These are phyloP conservation scores for Nyctalus aviator DNA, from an alignment of 2,797 vertebrate genomes.

Conservation along the genomic window DNA sequence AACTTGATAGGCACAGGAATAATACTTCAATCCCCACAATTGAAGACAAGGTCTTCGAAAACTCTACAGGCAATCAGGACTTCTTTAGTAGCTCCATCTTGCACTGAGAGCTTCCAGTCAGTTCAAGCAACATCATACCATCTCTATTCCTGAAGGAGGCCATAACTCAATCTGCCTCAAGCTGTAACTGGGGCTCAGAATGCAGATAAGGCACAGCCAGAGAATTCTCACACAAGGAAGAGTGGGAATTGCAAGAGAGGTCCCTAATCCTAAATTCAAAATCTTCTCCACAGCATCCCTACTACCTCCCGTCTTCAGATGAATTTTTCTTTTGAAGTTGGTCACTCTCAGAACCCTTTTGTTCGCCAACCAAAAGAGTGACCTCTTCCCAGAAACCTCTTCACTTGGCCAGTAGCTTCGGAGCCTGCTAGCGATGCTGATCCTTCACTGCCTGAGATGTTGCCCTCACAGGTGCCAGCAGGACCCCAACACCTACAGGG, in stretches of 20 bases:
- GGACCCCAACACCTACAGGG: background rate
- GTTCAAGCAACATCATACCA: background rate
- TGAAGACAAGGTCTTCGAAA: background rate
- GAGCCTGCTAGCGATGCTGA: background rate
- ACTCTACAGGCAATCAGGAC: background rate
- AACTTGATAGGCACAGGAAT: background rate
- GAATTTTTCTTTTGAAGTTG: background rate
- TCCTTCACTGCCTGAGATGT: background rate
- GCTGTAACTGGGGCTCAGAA: background rate
- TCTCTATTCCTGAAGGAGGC: background rate
- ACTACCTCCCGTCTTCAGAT: background rate
- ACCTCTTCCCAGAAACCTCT: background rate
- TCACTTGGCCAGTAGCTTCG: too few relatives aligned
- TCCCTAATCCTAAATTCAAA: background rate
- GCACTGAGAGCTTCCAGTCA: background rate
- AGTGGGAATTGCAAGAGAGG: background rate
- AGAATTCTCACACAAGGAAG: background rate
- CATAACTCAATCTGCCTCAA: background rate
- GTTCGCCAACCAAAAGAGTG: background rate
- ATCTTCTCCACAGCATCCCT: background rate
- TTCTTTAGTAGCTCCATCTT: background rate
- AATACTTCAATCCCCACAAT: background rate
- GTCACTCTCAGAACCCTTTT: background rate
- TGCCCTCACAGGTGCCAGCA: background rate
- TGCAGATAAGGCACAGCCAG: background rate